Percentiles rank a stretch among this genome's conserved stretches.
Conservation (phyloP, 2,888 invertebrate species). For the Lordiphosa andalusiaca region DNA sequence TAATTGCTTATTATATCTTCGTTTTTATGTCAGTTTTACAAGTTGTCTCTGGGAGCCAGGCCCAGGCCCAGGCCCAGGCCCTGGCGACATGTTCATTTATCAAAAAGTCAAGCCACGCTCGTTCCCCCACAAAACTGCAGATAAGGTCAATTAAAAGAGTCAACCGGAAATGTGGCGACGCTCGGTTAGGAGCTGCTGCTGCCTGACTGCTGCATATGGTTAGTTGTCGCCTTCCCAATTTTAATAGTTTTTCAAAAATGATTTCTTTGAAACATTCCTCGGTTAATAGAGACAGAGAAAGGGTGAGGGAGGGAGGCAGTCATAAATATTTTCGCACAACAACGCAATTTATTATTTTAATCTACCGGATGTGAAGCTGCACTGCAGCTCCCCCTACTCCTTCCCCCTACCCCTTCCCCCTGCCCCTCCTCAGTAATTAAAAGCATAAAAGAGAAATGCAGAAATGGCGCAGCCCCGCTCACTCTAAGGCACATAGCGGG, state of each 20-base stretch:
- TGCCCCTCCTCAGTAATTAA: slow-evolving; percentile 41
- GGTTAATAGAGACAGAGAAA: no score
- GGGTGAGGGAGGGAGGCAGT: not conserved
- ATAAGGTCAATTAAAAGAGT: slow-evolving; percentile 78
- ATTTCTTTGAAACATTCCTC: not conserved
- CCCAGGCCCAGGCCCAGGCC: slow-evolving; percentile 18
- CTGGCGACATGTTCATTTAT: slow-evolving; percentile 68
- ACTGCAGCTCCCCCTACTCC: slow-evolving; percentile 18
- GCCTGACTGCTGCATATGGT: not conserved
- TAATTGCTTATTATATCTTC: slow-evolving; percentile 73
- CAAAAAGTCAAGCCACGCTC: slow-evolving; percentile 72
- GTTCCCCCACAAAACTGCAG: slow-evolving; percentile 46
- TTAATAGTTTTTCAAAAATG: slow-evolving; percentile 30
- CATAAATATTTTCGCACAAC: slow-evolving; percentile 67
- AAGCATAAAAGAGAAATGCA: slow-evolving; percentile 40
- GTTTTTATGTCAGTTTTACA: slow-evolving; percentile 63
- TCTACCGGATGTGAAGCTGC: slow-evolving; percentile 62
- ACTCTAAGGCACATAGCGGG: slow-evolving; percentile 13
- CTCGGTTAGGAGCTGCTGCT: slow-evolving; percentile 43
- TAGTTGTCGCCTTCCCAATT: slow-evolving; percentile 26
- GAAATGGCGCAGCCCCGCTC: slow-evolving; percentile 23
- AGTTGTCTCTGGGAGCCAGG: slow-evolving; percentile 29
- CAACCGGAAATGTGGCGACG: slow-evolving; percentile 78
- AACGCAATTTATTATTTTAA: slow-evolving; percentile 56
- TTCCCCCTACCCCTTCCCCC: slow-evolving; percentile 8